Percentiles rank a stretch among this genome's conserved stretches.
Evolutionary conservation across 2,113 vertebrate species (phyloP).

Genomic region (Hassar affinis): DNA sequence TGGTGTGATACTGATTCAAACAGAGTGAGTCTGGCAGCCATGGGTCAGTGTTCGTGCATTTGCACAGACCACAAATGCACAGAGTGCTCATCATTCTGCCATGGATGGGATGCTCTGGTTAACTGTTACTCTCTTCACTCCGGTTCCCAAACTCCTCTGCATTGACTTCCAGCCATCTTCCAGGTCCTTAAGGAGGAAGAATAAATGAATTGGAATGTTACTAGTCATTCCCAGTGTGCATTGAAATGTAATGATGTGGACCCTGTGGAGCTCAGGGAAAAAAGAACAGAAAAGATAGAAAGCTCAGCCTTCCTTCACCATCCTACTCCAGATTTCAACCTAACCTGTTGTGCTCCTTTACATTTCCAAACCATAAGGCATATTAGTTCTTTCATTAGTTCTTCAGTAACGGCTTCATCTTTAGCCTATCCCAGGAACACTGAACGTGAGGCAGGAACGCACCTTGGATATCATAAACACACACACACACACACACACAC

Average conservation of each 20-base stretch:
- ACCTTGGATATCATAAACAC: neutral
- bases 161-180: slow-evolving; percentile 43
- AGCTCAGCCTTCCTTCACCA: neutral
- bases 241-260: slow-evolving; percentile 56
- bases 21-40: slow-evolving; percentile 62
- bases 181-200: slow-evolving; percentile 56
- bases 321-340: neutral
- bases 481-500: neutral
- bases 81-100: slow-evolving; percentile 32
- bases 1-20: slow-evolving; percentile 60
- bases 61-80: slow-evolving; percentile 55
- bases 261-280: slow-evolving; percentile 56
- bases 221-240: slow-evolving; percentile 57
- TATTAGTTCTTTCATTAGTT: neutral
- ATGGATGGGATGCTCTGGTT: slow-evolving; percentile 47
- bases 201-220: slow-evolving; percentile 61
- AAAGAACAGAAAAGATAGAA: slow-evolving; percentile 13
- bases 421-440: neutral
- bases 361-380: neutral
- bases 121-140: slow-evolving; percentile 34
- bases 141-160: slow-evolving; percentile 45
- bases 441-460: neutral
- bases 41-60: slow-evolving; percentile 60
- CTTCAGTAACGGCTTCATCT: too few species aligned
- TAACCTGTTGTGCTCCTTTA: neutral